Conservation (phyloP, 2,113 vertebrate genomes). For the Alces alces region DNA sequence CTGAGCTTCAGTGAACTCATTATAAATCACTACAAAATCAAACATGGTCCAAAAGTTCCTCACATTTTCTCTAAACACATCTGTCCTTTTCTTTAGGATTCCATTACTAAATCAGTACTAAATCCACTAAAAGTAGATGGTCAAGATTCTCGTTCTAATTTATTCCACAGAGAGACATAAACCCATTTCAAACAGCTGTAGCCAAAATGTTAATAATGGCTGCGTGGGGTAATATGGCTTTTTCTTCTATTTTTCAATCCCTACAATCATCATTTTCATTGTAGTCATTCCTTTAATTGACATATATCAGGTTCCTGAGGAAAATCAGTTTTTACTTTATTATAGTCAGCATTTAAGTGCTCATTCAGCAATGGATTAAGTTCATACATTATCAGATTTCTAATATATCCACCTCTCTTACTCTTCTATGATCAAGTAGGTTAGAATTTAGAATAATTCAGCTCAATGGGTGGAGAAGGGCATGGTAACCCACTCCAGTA, state of each 20-base stretch:
- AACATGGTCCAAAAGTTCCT: neutral
- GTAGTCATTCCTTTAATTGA: neutral
- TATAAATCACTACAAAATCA: constrained; percentile 8
- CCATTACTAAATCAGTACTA: neutral
- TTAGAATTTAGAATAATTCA: constrained; percentile 22
- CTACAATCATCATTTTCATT: neutral
- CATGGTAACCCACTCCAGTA: neutral
- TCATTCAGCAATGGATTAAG: neutral
- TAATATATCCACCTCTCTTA: neutral
- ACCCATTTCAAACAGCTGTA: neutral
- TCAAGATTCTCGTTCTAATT: neutral
- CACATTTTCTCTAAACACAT: neutral
- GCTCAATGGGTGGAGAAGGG: neutral
- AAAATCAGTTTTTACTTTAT: neutral
- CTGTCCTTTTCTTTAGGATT: neutral
- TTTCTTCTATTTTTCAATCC: neutral
- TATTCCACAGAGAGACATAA: constrained; percentile 17
- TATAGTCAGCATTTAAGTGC: neutral
- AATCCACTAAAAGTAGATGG: neutral
- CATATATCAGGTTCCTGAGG: neutral
- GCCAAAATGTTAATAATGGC: constrained; percentile 27
- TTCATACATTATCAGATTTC: constrained; percentile 2
- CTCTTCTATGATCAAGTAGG: neutral
- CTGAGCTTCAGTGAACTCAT: neutral
- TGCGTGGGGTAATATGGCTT: neutral